Evolutionary conservation across 2,113 vertebrate genomes (phyloP), one percentile per base, ranked within the genome.

Genomic region (Stigmatopora nigra): DNA sequence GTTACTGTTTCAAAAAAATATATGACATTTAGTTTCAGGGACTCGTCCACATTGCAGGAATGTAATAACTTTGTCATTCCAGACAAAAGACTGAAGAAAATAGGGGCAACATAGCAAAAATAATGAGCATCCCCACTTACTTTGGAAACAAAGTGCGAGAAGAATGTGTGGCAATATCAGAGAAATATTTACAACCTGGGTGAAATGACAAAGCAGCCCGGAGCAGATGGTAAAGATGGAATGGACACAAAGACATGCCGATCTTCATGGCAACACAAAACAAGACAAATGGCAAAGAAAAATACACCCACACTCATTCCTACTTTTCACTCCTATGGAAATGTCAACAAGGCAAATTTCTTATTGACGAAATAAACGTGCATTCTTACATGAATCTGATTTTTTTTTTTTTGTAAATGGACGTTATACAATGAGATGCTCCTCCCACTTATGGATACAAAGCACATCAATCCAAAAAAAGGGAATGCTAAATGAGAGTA

Each of bases 211-310:
- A 78, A 74, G 55, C 61, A 53, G 65, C 60, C 64, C 45, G 57
- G 68, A 84, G 68, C 84, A 87, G 81, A 86, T 88, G 83, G 81
- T 72, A 22, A 59, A 72, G 69, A 79, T 77, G 51, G 14, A 4
- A 45, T 15, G 41, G 67, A 72, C 74, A 79, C 78, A 84, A 80
- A 84, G 79, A 73, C 55, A 51, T 19, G 49, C 62, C 45, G 61
- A 57, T 76, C 72, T 82, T 81, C 68, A 55, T 80, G 68, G 81
- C 78, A 81, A 70, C 76, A 61, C 45, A 57, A 67, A 57, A 53
- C 63, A 68, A 36, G 25, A 77, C n/a, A n/a, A 78, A 85, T 78
- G 77, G 77, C 75, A 71, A 71, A 67, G 68, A 74, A 79, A 68
- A 41, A 77, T 52, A 62, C 56, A 55, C 79, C 84, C 72, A 45